Percentiles rank a stretch among this genome's conserved stretches.
Evolutionary conservation across 2,888 invertebrate genomes (phyloP).

Genomic region (Euproctis similis): DNA sequence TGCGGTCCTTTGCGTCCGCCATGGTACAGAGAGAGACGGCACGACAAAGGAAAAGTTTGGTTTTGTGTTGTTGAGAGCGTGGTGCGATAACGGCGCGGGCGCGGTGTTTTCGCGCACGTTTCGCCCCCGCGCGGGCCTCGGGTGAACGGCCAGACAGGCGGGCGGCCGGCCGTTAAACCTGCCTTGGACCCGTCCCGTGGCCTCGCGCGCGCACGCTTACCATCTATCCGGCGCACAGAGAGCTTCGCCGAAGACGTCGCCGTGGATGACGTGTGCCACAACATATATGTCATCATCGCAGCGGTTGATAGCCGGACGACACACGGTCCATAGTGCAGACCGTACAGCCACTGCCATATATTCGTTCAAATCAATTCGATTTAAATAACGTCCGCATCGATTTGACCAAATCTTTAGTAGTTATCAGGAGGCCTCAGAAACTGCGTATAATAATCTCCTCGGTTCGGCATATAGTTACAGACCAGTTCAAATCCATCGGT

Average conservation of each 20-base stretch:
- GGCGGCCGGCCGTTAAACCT: slow-evolving; percentile 73
- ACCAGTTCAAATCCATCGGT: too few species aligned
- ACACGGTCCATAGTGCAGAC: too few species aligned
- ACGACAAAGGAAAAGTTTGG: slow-evolving; percentile 28
- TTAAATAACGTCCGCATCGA: too few species aligned
- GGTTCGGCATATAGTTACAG: too few species aligned
- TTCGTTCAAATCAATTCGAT: too few species aligned
- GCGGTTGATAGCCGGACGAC: too few species aligned
- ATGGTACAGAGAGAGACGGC: slow-evolving; percentile 25
- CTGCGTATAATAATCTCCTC: too few species aligned
- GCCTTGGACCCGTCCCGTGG: slow-evolving; percentile 55
- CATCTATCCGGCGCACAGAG: slow-evolving; percentile 25
- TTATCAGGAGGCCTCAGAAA: too few species aligned
- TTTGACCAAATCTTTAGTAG: too few species aligned
- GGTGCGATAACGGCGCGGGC: slow-evolving; percentile 58
- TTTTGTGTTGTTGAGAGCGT: slow-evolving; percentile 21
- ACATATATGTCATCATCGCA: too few species aligned
- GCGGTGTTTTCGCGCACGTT: slow-evolving; percentile 67
- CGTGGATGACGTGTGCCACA: slow-evolving; percentile 9
- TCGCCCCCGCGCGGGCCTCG: slow-evolving; percentile 67
- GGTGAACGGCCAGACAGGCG: slow-evolving; percentile 74
- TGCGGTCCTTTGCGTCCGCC: slow-evolving; percentile 18
- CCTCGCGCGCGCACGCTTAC: slow-evolving; percentile 40
- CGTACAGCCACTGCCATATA: too few species aligned
- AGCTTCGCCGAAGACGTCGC: slow-evolving; percentile 19